Conservation (phyloP, 2,888 invertebrate genomes). For the Ophraella communa region DNA sequence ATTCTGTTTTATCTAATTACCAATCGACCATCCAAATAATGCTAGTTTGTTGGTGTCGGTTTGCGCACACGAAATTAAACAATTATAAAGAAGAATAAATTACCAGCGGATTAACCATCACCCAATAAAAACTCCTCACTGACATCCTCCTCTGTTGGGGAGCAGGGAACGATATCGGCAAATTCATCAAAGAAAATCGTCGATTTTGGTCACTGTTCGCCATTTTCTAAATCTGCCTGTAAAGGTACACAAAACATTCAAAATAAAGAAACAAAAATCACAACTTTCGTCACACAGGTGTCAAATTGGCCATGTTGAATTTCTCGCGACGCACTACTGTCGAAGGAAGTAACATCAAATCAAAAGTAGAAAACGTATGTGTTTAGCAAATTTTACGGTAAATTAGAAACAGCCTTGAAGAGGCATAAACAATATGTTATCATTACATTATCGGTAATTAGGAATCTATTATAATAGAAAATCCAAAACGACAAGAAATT, state of each 20-base stretch:
- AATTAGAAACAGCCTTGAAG: slow-evolving; percentile 43
- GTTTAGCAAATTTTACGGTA: slow-evolving; percentile 43
- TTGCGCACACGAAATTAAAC: too few relatives aligned
- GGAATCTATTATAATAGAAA: slow-evolving; percentile 38
- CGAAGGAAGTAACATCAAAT: slow-evolving; percentile 37
- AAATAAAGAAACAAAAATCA: slow-evolving; percentile 17
- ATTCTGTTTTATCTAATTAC: too few relatives aligned
- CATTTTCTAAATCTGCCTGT: slow-evolving; percentile 20
- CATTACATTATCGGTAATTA: slow-evolving; percentile 41
- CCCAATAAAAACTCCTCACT: slow-evolving; percentile 52
- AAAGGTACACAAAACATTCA: slow-evolving; percentile 17
- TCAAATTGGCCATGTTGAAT: slow-evolving; percentile 28
- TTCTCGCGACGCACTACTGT: slow-evolving; percentile 23
- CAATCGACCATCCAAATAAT: too few relatives aligned
- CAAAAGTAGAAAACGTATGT: slow-evolving; percentile 35
- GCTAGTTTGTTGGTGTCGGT: too few relatives aligned
- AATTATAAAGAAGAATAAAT: slow-evolving; percentile 28
- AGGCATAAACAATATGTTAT: slow-evolving; percentile 42
- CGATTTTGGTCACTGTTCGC: slow-evolving; percentile 21
- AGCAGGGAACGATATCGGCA: slow-evolving; percentile 37
- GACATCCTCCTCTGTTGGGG: slow-evolving; percentile 49
- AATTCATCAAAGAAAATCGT: slow-evolving; percentile 38
- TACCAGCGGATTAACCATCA: slow-evolving; percentile 48
- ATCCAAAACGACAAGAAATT: background rate
- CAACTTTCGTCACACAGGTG: slow-evolving; percentile 26